A percentile compares a stretch with the other conserved stretches of the same genome.
These are phyloP conservation scores for Brienomyrus longianalis DNA, from an alignment of 2,113 vertebrate species.

Conservation along the genomic window DNA sequence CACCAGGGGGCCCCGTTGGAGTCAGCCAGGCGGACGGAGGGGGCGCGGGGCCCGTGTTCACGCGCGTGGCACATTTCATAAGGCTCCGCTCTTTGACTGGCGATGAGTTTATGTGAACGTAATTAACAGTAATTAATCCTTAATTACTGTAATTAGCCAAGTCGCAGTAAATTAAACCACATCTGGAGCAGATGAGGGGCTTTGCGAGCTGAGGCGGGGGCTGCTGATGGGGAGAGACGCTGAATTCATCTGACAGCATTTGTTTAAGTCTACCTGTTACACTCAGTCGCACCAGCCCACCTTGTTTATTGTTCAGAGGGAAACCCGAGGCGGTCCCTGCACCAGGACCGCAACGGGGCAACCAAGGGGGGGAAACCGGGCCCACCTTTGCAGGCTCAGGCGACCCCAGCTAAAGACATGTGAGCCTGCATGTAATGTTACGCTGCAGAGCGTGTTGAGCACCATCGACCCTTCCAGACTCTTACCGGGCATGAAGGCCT, in stretches of 20 bases:
- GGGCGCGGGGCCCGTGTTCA: conserved; percentile 51
- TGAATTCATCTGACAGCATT: conserved; percentile 71
- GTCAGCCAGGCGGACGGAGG: conserved; percentile 16
- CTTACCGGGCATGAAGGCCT: neutral
- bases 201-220: conserved; percentile 65
- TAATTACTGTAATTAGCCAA: conserved; percentile 99
- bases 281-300: conserved; percentile 56
- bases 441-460: neutral
- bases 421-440: neutral
- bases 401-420: neutral
- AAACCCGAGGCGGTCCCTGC: neutral
- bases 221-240: conserved; percentile 68
- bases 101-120: conserved; percentile 99
- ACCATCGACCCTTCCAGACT: neutral
- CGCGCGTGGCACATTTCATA: conserved; percentile 82
- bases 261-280: conserved; percentile 78
- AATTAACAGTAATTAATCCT: conserved; percentile 99
- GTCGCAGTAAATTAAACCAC: conserved; percentile 99
- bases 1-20: conserved; percentile 6
- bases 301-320: conserved; percentile 53
- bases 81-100: conserved; percentile 91
- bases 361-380: neutral
- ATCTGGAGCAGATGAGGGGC: conserved; percentile 95
- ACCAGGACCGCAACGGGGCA: neutral
- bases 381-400: too few relatives aligned